A percentile compares a stretch with the other conserved stretches of the same genome.
Conservation (phyloP, 2,113 vertebrate species). For the Ploceus nigricollis region DNA sequence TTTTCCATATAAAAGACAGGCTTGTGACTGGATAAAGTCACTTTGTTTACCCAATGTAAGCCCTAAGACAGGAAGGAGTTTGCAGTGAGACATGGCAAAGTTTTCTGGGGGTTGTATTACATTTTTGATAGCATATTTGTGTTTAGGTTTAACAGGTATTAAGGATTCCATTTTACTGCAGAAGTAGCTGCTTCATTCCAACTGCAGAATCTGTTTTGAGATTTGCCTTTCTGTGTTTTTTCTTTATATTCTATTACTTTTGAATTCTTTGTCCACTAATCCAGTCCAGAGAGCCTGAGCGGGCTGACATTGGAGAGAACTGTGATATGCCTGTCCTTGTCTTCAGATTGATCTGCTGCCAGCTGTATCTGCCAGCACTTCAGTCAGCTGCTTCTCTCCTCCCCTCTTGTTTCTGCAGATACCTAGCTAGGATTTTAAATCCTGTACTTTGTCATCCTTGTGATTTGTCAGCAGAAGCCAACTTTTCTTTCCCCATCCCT, state of each 20-base stretch:
- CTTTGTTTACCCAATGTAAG: not conserved
- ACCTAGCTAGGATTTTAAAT: not conserved
- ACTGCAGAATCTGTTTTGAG: not conserved
- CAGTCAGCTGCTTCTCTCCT: not conserved
- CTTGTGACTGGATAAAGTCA: not conserved
- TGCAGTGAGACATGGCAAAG: not conserved
- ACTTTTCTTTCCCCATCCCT: not conserved
- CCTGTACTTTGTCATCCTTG: not conserved
- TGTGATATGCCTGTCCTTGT: not conserved
- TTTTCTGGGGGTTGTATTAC: not conserved
- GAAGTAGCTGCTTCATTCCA: not conserved
- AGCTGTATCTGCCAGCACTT: not conserved
- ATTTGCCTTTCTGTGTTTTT: not conserved
- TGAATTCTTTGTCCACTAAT: not conserved
- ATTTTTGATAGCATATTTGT: not conserved
- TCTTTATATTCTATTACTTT: not conserved
- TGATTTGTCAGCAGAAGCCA: not conserved
- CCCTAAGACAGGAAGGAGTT: not conserved
- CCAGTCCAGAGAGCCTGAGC: not conserved
- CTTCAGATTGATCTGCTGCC: not conserved
- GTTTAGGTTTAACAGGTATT: not conserved
- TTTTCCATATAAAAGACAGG: not conserved
- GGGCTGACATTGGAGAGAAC: not conserved
- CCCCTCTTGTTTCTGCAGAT: not conserved
- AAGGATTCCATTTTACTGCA: not conserved